phyloP scores from a whole-genome alignment of 2,888 invertebrate species.

The Mesorhabditis spiculigera region DNA sequence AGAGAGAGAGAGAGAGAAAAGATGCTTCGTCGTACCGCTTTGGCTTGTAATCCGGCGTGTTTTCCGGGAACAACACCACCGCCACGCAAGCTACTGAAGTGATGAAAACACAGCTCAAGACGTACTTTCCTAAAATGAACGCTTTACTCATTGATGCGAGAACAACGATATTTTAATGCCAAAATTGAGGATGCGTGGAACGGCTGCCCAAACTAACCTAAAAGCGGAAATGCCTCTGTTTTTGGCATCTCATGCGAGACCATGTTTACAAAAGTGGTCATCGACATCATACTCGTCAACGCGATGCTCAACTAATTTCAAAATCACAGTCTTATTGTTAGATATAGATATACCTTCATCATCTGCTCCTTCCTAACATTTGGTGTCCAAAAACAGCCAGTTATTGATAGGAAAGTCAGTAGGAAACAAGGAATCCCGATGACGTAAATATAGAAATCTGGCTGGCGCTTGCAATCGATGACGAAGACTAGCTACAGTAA shows the following conservation, averaged over 20 bases:
- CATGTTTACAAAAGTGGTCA: not conserved
- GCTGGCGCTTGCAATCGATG: too few species aligned
- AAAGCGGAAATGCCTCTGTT: not conserved
- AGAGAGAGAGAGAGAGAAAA: not conserved
- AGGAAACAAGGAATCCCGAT: too few species aligned
- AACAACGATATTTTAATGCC: not conserved
- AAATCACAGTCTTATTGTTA: too few species aligned
- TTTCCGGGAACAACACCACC: not conserved
- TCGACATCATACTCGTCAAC: not conserved
- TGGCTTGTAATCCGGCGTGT: not conserved
- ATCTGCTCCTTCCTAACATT: too few species aligned
- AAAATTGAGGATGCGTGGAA: not conserved
- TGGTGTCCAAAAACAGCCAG: too few species aligned
- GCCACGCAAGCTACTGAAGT: not conserved
- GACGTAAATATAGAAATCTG: too few species aligned
- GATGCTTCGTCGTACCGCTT: not conserved
- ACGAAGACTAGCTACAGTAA: too few species aligned
- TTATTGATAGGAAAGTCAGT: too few species aligned
- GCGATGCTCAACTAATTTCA: not conserved
- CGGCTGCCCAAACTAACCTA: not conserved
- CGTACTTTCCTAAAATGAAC: not conserved
- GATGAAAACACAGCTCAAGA: not conserved
- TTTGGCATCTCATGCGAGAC: not conserved
- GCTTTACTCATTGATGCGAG: not conserved
- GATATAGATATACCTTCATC: too few species aligned